Evolutionary conservation across 2,113 vertebrate species (phyloP).

Genomic region (Empidonax alnorum): DNA sequence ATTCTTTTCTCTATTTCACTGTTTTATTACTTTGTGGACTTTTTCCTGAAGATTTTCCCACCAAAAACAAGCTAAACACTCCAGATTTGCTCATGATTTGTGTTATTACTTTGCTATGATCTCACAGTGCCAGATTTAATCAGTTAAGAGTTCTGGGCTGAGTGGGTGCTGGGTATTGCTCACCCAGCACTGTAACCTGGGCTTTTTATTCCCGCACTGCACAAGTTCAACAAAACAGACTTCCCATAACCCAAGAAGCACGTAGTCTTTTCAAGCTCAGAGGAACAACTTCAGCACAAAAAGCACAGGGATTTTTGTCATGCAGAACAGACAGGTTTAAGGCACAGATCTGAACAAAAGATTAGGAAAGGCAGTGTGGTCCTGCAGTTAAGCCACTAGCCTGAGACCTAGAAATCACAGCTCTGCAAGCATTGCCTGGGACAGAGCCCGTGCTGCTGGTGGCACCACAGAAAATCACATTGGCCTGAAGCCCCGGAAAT

Average conservation of each 20-base stretch:
- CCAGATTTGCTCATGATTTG: not conserved
- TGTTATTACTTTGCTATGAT: not conserved
- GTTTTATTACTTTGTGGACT: not conserved
- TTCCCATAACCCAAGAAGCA: not conserved
- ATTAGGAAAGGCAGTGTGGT: not conserved
- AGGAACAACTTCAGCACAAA: not conserved
- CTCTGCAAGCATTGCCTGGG: not conserved
- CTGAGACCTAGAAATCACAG: not conserved
- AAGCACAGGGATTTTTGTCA: not conserved
- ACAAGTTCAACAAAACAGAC: not conserved
- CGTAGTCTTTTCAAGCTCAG: not conserved
- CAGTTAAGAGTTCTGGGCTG: not conserved
- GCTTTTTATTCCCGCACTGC: not conserved
- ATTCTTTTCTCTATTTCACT: not conserved
- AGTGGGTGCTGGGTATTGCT: not conserved
- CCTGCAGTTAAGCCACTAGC: not conserved
- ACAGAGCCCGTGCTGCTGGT: not conserved
- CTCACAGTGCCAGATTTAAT: not conserved
- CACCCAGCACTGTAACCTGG: not conserved
- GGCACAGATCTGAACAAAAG: not conserved
- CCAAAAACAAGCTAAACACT: not conserved
- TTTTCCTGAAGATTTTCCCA: not conserved
- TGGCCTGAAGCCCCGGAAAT: not conserved
- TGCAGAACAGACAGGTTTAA: constrained; percentile 30
- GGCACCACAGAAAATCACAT: not conserved